These are phyloP conservation scores for Siniperca scherzeri DNA, from an alignment of 2,797 vertebrate species.

Conservation along the genomic window DNA sequence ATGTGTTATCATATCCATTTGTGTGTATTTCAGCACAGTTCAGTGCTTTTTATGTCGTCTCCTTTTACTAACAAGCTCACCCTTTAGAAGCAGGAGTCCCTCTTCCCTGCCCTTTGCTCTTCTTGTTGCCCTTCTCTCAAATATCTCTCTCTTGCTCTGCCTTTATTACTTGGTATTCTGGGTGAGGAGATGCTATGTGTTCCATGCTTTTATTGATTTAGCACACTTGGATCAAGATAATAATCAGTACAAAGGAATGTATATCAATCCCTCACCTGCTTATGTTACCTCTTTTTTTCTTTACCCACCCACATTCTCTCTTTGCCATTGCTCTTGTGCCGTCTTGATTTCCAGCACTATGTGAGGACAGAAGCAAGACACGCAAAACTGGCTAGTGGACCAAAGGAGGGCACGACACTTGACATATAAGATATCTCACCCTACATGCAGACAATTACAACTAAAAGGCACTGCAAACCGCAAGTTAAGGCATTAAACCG, in stretches of 20 bases:
- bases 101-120: conserved; percentile 45
- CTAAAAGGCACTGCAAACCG: background rate
- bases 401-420: background rate
- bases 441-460: background rate
- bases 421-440: background rate
- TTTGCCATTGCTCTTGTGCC: background rate
- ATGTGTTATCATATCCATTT: conserved; percentile 21
- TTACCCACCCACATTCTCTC: background rate
- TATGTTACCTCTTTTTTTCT: background rate
- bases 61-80: conserved; percentile 60
- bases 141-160: conserved; percentile 17
- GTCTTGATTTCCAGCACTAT: background rate
- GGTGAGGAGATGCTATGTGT: conserved; percentile 23
- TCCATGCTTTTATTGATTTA: conserved; percentile 46
- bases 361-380: background rate
- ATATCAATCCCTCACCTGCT: conserved; percentile 22
- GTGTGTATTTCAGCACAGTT: background rate
- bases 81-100: conserved; percentile 37
- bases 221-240: conserved; percentile 33
- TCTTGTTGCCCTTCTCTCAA: conserved; percentile 35
- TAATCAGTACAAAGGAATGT: conserved; percentile 31
- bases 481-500: background rate
- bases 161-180: conserved; percentile 50
- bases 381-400: background rate
- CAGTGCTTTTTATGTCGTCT: background rate